Conservation (phyloP, 1,140 invertebrate genomes). For the Oreohelix idahoensis region DNA sequence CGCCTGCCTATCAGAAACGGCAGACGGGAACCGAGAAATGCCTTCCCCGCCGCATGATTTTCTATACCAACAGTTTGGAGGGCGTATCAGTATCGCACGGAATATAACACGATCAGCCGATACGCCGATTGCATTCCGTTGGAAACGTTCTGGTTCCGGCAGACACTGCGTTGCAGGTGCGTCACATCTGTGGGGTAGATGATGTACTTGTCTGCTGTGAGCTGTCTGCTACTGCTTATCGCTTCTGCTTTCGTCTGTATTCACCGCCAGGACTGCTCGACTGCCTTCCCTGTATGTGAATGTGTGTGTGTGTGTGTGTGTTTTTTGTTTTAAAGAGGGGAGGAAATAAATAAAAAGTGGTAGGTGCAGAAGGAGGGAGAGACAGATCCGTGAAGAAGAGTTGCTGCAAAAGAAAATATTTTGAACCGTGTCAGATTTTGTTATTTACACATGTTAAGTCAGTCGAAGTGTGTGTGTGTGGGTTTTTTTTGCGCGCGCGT, state of each 20-base stretch:
- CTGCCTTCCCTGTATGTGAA: background rate
- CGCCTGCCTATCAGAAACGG: too few species aligned
- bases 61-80: background rate
- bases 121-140: background rate
- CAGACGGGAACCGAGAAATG: background rate
- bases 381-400: too few species aligned
- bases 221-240: background rate
- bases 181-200: background rate
- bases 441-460: too few species aligned
- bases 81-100: background rate
- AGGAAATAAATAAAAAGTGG: too few species aligned
- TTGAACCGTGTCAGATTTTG: too few species aligned
- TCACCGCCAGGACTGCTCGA: background rate
- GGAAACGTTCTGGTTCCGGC: background rate
- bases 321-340: too few species aligned
- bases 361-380: too few species aligned
- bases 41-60: background rate
- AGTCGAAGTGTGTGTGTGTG: too few species aligned
- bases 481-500: too few species aligned
- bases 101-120: background rate
- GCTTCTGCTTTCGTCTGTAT: background rate
- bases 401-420: too few species aligned
- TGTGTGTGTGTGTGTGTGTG: too few species aligned
- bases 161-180: background rate
- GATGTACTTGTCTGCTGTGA: background rate